Base-by-base conservation (phyloP, 2,113 vertebrate genomes). In the Arenaria interpres region DNA sequence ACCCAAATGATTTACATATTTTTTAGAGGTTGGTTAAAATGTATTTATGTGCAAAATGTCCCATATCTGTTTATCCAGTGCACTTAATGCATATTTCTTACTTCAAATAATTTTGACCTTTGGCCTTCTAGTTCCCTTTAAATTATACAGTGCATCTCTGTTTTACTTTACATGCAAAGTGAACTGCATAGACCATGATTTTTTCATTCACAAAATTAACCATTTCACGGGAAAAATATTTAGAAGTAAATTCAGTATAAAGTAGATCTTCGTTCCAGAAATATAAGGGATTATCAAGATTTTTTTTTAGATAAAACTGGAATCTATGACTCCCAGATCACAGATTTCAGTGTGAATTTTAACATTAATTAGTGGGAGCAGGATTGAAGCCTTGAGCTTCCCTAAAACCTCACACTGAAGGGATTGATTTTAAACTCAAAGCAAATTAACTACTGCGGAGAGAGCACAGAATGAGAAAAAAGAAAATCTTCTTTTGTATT, bases 401-500 rank as follows among this genome's bases (percentile, higher is more conserved):
- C 51, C 85, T 84, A 39, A 88, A 89, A 85, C 19, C 69, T 39
- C 48, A 45, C 69, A 28, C 4, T 69, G 74, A 30, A 85, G 81
- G 54, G 69, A 56, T 37, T 88, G 73, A 89, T 92, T 95, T 91
- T 78, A 53, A 73, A 89, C 81, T 94, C 51, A 54, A 53, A 93
- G 53, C 48, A 92, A 95, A 93, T 90, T 80, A 89, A 91, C 41
- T 85, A 7, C 57, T 83, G 74, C 66, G 39, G 88, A 66, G 56
- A 73, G 67, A 89, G 79, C 16, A 51, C 48, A 77, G 66, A 81
- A 63, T 35, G 80, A 62, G 89, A 64, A 59, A 68, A 92, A 74
- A 53, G 20, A 86, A 50, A 22, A 14, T 79, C 9, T 78, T 37
- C 64, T 39, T 46, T 10, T 45, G 16, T 74, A 59, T 81, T 51